Base-by-base conservation (phyloP, 2,888 invertebrate genomes). In the Clistopyga incitator region DNA sequence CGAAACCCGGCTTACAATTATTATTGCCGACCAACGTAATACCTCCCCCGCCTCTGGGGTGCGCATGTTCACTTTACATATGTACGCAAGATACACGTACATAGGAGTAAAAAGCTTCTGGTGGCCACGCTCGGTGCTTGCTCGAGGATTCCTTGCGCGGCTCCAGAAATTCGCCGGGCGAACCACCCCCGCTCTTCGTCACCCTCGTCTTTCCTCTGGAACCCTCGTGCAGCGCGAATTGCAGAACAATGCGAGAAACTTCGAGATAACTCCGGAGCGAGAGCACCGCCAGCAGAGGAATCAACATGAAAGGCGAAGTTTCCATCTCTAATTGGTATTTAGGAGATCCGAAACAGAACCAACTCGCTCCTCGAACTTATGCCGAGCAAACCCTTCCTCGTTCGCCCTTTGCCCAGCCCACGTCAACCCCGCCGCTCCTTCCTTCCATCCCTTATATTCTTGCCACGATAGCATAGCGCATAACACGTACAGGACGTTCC, bases 261-360 rank as follows among this genome's bases (percentile, higher is more conserved):
- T 90, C 85, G 91, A 88, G 91, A 92, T 92, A 92, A 92, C 92
- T 92, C 88, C 85, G 81, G 75, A 86, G 88, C 87, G 59, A 81
- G 64, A 88, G 85, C 85, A 38, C 50, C 13, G 72, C 75, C 71
- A 78, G 75, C 75, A 47, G 78, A 88, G 90, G 90, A 91, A 91
- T 92, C 92, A 92, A 92, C 92, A 92, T 92, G 92, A 92, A 92
- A 92, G 91, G 90, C 89, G 89, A 92, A 92, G 91, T 92, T 92
- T 92, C 91, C 90, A 89, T 90, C 90, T 89, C 91, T 92, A 92
- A 92, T 92, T 92, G 92, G 91, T 92, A 92, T 92, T 92, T 92
- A 92, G 92, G 89, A 91, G 92, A 92, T 92, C 90, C 89, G 90
- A 92, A 91, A 91, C 91, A 89, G 89, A 91, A 86, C 90, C 88